Base-by-base conservation (phyloP, 2,113 vertebrate genomes). In the Rhagologus leucostigma region DNA sequence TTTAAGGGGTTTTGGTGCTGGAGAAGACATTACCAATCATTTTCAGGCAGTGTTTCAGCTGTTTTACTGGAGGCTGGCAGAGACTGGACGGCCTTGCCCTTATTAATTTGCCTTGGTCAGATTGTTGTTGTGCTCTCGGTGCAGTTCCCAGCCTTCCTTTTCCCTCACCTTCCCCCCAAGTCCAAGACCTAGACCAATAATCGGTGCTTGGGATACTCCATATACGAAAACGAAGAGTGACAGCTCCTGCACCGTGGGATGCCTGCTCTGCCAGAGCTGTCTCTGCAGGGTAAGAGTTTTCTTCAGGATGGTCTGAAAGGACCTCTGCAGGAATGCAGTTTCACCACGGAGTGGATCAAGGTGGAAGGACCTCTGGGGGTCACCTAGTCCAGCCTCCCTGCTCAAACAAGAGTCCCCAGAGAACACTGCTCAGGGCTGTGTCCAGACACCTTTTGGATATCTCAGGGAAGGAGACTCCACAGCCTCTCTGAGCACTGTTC, bases 51-150 rank as follows among this genome's bases (percentile, higher is more conserved):
- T 0, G 0, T 49, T 87, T 82, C 57, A 30, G n/a, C 22, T 68
- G 0, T 21, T 49, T 53, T 44, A 33, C 0, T 0, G 15, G 30
- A 80, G 4, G 5, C 27, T 83, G 2, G 1, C 13, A 50, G 11
- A 39, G 47, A 6, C 11, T 55, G 27, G 33, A 37, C 1, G 5
- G 21, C 10, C 14, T 59, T 75, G 46, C 42, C 49, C 32, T n/a
- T 29, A 10, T 50, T 26, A 6, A 37, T 62, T 62, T 32, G 13
- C 1, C 0, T 64, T 42, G 21, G 21, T 59, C 68, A 37, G 33
- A 12, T 22, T 17, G 11, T 46, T 49, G 23, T 62, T 50, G 32
- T 10, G 23, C 24, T 89, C 69, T 64, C 47, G 29, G 32, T 11
- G 27, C n/a, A 16, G 26, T 17, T 89, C 63, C 35, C 53, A 65